Conservation (phyloP, 1,140 invertebrate species). For the Antheraea pernyi region DNA sequence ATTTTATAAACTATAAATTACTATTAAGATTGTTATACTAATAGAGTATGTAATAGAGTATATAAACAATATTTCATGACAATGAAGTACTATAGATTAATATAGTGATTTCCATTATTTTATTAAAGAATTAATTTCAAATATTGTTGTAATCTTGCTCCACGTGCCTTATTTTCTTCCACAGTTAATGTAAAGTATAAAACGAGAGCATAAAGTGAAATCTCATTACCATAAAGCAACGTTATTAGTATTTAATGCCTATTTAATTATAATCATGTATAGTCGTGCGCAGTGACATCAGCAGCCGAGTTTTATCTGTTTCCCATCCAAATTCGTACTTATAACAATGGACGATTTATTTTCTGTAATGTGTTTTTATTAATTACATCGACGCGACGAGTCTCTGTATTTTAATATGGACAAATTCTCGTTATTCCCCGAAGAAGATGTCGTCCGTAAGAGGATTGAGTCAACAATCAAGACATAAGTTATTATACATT, state of each 20-base stretch:
- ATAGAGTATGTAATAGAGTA: too few species aligned
- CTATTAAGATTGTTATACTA: too few species aligned
- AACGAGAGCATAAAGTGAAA: too few species aligned
- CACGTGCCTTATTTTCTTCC: too few species aligned
- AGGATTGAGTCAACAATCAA: slow-evolving; percentile 2
- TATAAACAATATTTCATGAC: too few species aligned
- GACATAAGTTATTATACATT: slow-evolving; percentile 3
- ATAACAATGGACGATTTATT: slow-evolving; percentile 68
- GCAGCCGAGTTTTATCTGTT: slow-evolving; percentile 10
- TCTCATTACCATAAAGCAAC: neutral
- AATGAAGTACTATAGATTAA: too few species aligned
- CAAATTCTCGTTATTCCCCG: slow-evolving; percentile 64
- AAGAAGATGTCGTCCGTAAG: slow-evolving; percentile 27
- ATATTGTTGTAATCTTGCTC: too few species aligned
- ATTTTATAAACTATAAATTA: too few species aligned
- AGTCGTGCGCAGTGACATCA: slow-evolving; percentile 10
- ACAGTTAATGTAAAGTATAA: too few species aligned
- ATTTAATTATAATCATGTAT: slow-evolving; percentile 20
- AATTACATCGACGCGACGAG: slow-evolving; percentile 50
- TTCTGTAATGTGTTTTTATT: slow-evolving; percentile 61
- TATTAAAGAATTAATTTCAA: too few species aligned
- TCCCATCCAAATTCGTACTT: slow-evolving; percentile 10
- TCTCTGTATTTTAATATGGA: slow-evolving; percentile 74
- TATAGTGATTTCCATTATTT: too few species aligned
- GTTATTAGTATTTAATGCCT: neutral